These are phyloP conservation scores for Nemoura dubitans DNA, from an alignment of 2,888 invertebrate genomes.

Conservation along the genomic window DNA sequence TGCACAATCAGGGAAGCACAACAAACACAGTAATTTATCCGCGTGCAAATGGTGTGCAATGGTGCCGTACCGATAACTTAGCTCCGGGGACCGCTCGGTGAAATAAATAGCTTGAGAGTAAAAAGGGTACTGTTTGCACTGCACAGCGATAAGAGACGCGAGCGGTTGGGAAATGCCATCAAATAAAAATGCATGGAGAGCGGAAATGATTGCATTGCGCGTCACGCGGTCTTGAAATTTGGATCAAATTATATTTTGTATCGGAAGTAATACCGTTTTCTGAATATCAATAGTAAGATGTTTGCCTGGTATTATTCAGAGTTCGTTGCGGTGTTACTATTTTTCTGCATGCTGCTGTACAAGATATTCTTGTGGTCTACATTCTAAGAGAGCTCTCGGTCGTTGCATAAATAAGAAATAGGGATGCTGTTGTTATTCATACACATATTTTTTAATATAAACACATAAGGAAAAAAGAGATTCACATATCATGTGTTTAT, in stretches of 20 bases:
- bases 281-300: background rate
- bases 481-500: background rate
- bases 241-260: background rate
- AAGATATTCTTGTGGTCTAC: background rate
- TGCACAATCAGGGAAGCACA: background rate
- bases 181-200: background rate
- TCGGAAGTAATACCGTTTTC: background rate
- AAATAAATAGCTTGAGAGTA: background rate
- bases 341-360: background rate
- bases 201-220: background rate
- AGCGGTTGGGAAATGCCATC: background rate
- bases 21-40: background rate
- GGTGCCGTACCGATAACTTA: background rate
- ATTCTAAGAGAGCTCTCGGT: background rate
- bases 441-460: background rate
- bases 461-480: background rate
- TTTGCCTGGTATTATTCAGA: background rate
- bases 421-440: background rate
- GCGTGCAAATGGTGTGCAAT: conserved; percentile 7
- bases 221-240: background rate
- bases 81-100: background rate
- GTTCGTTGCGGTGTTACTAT: background rate
- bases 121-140: background rate
- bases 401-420: background rate
- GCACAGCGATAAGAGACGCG: background rate